Conservation (phyloP, 23 tunicate species). For the Halocynthia roretzi region DNA sequence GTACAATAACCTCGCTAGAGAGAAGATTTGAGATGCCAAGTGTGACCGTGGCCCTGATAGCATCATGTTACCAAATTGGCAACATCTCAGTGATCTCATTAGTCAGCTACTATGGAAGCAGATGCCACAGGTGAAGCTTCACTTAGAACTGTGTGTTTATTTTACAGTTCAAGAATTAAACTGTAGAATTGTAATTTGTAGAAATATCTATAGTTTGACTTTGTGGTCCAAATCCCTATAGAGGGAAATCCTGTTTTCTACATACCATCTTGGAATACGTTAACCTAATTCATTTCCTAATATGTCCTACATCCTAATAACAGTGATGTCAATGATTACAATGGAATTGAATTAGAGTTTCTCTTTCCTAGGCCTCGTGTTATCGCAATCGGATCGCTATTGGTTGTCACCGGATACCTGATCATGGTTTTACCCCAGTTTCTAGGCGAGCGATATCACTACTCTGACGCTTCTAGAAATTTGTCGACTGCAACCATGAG, state of each 20-base stretch:
- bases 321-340: too few relatives aligned
- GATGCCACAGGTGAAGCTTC: slow-evolving; percentile 52
- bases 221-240: not conserved
- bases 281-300: not conserved
- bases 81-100: slow-evolving; percentile 40
- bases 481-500: slow-evolving; percentile 1
- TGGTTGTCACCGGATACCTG: slow-evolving; percentile 34
- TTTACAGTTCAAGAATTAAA: not conserved
- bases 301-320: too few relatives aligned
- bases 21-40: slow-evolving; percentile 62
- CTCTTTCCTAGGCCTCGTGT: slow-evolving; percentile 40
- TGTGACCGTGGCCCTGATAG: slow-evolving; percentile 47
- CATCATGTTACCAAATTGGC: slow-evolving; percentile 73
- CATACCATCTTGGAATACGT: not conserved
- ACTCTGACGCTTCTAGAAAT: slow-evolving; percentile 23
- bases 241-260: not conserved
- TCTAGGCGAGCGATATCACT: slow-evolving; percentile 50
- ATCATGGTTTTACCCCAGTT: slow-evolving; percentile 52
- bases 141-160: not conserved
- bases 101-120: slow-evolving; percentile 67
- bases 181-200: not conserved
- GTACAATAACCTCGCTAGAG: slow-evolving; percentile 58
- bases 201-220: not conserved
- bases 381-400: slow-evolving; percentile 37
- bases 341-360: not conserved